phyloP scores from a whole-genome alignment of 2,888 invertebrate species.

The Brachylomia viminalis region DNA sequence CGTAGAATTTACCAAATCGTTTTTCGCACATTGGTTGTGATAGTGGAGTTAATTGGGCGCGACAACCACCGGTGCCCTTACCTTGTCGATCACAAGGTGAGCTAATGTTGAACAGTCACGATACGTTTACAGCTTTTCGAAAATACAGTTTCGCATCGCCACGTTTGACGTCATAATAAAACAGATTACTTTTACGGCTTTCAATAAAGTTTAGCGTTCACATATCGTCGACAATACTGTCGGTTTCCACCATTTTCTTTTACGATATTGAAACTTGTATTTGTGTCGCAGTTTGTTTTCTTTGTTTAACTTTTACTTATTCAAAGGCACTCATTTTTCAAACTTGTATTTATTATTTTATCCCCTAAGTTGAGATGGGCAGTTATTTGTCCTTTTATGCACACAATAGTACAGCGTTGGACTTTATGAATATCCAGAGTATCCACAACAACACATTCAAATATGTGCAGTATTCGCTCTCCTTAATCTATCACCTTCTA shows the following conservation, averaged over 20 bases:
- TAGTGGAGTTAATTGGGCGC: constrained; percentile 62
- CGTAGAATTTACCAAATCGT: constrained; percentile 42
- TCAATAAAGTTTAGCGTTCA: constrained; percentile 29
- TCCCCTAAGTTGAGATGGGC: not conserved
- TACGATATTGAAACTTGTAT: constrained; percentile 5
- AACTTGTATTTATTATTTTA: not conserved
- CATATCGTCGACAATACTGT: constrained; percentile 21
- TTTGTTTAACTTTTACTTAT: not conserved
- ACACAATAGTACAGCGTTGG: too few species aligned
- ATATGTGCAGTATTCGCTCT: not conserved
- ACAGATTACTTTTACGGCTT: constrained; percentile 26
- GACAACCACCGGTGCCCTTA: constrained; percentile 49
- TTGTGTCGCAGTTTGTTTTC: not conserved
- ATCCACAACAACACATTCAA: not conserved
- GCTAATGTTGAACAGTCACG: constrained; percentile 71
- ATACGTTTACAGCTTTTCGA: constrained; percentile 49
- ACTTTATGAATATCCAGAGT: not conserved
- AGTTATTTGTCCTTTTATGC: not conserved
- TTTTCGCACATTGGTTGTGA: constrained; percentile 59
- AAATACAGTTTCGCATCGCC: constrained; percentile 37
- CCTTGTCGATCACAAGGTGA: constrained; percentile 61
- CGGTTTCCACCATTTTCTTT: constrained; percentile 13
- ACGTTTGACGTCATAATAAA: constrained; percentile 48
- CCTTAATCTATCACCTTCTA: not conserved
- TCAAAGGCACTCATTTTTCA: not conserved